Evolutionary conservation across 2,888 invertebrate genomes (phyloP).

Genomic region (Perithous albicinctus): DNA sequence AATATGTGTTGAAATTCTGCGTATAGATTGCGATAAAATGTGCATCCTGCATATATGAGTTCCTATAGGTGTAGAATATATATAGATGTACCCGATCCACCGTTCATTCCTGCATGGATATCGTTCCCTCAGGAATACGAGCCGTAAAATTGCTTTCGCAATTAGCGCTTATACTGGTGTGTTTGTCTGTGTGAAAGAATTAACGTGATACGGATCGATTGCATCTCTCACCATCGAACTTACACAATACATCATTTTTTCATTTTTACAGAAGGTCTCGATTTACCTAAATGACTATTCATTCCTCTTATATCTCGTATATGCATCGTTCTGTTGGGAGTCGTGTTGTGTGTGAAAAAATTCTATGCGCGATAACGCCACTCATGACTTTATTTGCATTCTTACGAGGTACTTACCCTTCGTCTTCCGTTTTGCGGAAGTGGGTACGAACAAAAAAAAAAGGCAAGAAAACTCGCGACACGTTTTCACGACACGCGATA

Average conservation of each 20-base stretch:
- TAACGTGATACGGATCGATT: conserved; percentile 9
- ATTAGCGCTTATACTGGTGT: conserved; percentile 31
- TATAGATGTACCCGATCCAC: conserved; percentile 7
- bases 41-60: not conserved
- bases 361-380: conserved; percentile 27
- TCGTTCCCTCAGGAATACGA: conserved; percentile 40
- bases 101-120: conserved; percentile 4
- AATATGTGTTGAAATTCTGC: conserved; percentile 7
- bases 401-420: conserved; percentile 30
- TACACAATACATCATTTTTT: not conserved
- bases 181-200: not conserved
- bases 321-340: not conserved
- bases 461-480: conserved; percentile 23
- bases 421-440: conserved; percentile 16
- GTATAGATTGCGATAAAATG: conserved; percentile 31
- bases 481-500: conserved; percentile 44
- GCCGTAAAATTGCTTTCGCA: conserved; percentile 46
- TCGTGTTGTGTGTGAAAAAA: conserved; percentile 36
- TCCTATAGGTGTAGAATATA: not conserved
- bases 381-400: conserved; percentile 36
- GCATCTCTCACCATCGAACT: not conserved
- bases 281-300: conserved; percentile 33
- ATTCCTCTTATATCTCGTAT: not conserved
- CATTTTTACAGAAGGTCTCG: conserved; percentile 13
- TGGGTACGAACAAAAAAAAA: conserved; percentile 8